Base-by-base conservation (phyloP, 2,797 vertebrate genomes). In the Rhinoraja longicauda region DNA sequence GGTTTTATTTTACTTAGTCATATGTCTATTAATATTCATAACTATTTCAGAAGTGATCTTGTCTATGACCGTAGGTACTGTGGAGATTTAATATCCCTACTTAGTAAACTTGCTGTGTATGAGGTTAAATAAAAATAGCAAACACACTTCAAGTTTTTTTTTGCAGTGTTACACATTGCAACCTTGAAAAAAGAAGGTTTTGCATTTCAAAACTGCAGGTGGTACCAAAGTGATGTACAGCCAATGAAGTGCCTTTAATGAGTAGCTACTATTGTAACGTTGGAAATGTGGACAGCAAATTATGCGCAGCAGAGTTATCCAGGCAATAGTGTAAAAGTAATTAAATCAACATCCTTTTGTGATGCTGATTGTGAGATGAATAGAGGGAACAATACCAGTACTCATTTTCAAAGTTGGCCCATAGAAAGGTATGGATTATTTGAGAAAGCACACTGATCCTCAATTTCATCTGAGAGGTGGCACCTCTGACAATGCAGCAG, bases 1-100 rank as follows among this genome's bases (percentile, higher is more conserved):
- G 70, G 90, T 26, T 92, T 92, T 90, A 70, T 36, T 67, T 92
- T 75, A 73, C 90, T 75, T 75, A 17, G 67, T 53, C 70, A 29
- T 92, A 92, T 53, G 39, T 29, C 21, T 92, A 73, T 92, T 75
- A 92, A 92, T 75, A 75, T 92, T 92, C 70, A 92, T 92, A 70
- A 26, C 0, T 36, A 88, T 88, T 88, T 67, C 32, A 10, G 32
- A 88, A 88, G 62, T 88, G 62, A 88, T 88, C n/a, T 88, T 88
- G 84, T 36, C 84, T 32, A 19, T 88, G 62, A 88, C 84, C n/a
- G 6, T 73, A 75, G 70, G 90, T 57, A 57, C 70, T n/a, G 39
- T 45, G 70, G 70, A 92, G 39, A 75, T 92, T 92, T 75, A 53
- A 72, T 73, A 53, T 73, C 70, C 39, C 90, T 0, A 75, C 70